phyloP scores from a whole-genome alignment of 2,797 vertebrate species.

The Corythornis leucogaster region DNA sequence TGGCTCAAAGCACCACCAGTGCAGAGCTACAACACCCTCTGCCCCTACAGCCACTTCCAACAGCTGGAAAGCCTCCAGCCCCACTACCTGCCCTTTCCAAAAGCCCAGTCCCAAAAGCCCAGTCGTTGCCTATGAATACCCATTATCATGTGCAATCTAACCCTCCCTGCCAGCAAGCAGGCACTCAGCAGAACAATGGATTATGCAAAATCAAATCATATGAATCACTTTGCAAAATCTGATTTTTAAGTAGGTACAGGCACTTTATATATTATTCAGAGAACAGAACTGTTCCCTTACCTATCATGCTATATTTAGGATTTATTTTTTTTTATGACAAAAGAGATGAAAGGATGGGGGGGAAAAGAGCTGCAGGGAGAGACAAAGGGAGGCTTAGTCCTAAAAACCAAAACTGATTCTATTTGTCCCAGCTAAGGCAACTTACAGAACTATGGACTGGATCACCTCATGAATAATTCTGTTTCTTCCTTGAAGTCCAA shows the following conservation, averaged over 20 bases:
- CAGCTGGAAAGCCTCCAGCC: background rate
- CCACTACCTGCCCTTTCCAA: background rate
- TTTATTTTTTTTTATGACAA: background rate
- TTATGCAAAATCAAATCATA: conserved; percentile 49
- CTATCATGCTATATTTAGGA: conserved; percentile 44
- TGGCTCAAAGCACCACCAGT: background rate
- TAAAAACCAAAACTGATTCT: background rate
- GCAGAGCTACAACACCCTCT: background rate
- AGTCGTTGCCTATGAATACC: conserved; percentile 51
- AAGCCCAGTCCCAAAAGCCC: background rate
- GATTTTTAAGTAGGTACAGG: conserved; percentile 59
- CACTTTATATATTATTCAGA: conserved; percentile 41
- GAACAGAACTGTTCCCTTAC: background rate
- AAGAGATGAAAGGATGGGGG: background rate
- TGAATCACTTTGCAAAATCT: conserved; percentile 54
- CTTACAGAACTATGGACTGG: background rate
- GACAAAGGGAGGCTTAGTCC: background rate
- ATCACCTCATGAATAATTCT: background rate
- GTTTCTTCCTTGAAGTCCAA: background rate
- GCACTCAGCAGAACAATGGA: conserved; percentile 39
- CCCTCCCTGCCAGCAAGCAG: conserved; percentile 32
- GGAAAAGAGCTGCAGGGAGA: background rate
- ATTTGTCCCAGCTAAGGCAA: background rate
- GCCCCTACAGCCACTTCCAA: background rate
- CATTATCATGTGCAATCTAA: conserved; percentile 34